Evolutionary conservation across 2,888 invertebrate species (phyloP).

Genomic region (Athalia circularis): DNA sequence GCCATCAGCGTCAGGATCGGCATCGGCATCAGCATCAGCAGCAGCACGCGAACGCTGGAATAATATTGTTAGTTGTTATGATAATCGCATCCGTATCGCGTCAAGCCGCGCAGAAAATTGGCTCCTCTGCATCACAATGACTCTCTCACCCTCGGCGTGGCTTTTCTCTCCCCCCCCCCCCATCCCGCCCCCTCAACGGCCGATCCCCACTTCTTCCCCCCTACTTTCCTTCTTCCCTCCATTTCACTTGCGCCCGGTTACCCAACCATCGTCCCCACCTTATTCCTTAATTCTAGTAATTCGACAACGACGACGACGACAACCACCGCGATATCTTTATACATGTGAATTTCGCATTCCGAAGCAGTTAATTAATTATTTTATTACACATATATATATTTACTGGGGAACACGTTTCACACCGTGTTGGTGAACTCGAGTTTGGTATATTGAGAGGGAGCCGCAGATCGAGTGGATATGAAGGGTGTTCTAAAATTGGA

Average conservation of each 20-base stretch:
- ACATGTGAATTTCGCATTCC: conserved; percentile 34
- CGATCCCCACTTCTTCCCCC: conserved; percentile 62
- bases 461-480: too few species aligned
- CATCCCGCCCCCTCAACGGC: conserved; percentile 69
- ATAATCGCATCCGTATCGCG: conserved; percentile 72
- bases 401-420: not conserved
- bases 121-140: conserved; percentile 75
- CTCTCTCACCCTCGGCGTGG: conserved; percentile 59
- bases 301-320: conserved; percentile 15
- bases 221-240: conserved; percentile 48
- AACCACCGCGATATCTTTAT: conserved; percentile 25
- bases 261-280: not conserved
- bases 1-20: too few species aligned
- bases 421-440: too few species aligned
- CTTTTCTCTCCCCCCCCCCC: conserved; percentile 45
- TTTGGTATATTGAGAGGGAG: too few species aligned
- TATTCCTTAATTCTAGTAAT: not conserved
- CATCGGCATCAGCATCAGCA: not conserved
- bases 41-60: conserved; percentile 57
- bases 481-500: too few species aligned
- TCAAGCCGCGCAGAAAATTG: conserved; percentile 74
- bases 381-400: too few species aligned
- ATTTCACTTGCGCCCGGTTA: conserved; percentile 41
- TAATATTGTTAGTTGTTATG: conserved; percentile 74
- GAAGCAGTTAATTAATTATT: conserved; percentile 44